phyloP scores from a whole-genome alignment of 23 tunicate genomes.

The Oikopleura albicans region DNA sequence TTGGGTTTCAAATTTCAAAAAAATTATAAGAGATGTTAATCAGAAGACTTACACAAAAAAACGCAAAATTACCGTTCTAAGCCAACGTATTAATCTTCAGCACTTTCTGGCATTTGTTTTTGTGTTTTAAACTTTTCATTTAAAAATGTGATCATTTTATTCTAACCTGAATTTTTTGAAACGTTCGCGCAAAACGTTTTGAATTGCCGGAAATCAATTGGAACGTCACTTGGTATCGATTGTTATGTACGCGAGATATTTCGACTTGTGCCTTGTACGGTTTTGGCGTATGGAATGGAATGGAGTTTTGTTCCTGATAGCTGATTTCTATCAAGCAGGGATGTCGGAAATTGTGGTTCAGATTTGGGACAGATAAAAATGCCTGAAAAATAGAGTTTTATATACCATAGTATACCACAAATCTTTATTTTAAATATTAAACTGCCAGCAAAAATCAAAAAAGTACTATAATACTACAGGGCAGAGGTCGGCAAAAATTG shows the following conservation, averaged over 20 bases:
- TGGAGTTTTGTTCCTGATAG: not conserved
- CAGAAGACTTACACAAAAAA: not conserved
- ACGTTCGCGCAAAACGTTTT: constrained; percentile 6
- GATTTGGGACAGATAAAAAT: not conserved
- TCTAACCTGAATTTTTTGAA: not conserved
- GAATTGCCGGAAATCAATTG: not conserved
- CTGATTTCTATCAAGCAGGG: not conserved
- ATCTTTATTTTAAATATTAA: too few relatives aligned
- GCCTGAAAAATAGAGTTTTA: not conserved
- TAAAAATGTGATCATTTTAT: not conserved
- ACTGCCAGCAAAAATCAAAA: too few relatives aligned
- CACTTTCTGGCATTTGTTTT: too few relatives aligned
- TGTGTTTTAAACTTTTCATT: too few relatives aligned
- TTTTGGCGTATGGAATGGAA: not conserved
- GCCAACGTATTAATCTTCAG: too few relatives aligned
- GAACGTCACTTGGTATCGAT: not conserved
- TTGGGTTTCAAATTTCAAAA: not conserved
- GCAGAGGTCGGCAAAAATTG: too few relatives aligned
- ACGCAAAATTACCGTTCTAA: too few relatives aligned
- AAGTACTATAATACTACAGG: too few relatives aligned
- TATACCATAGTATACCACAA: too few relatives aligned
- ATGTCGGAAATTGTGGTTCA: not conserved
- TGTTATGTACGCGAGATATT: not conserved
- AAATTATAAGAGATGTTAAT: not conserved
- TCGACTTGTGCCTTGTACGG: constrained; percentile 7